Evolutionary conservation across 2,797 vertebrate genomes (phyloP).

Genomic region (Geotrypetes seraphini): DNA sequence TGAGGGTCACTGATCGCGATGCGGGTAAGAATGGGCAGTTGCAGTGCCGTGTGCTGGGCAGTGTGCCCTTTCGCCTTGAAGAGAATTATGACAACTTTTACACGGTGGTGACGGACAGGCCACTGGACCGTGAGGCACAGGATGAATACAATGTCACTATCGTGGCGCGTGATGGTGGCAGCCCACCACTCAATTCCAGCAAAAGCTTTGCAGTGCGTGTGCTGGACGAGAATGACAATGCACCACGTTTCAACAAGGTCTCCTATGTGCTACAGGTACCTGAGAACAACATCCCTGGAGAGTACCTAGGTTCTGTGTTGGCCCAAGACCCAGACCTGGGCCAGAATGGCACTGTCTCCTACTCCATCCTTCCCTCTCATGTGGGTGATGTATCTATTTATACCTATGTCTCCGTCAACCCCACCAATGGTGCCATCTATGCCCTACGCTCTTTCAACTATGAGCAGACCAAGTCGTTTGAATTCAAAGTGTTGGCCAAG

Average conservation of each 20-base stretch:
- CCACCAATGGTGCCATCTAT: slow-evolving; percentile 93
- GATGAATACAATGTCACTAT: slow-evolving; percentile 96
- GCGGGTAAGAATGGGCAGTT: slow-evolving; percentile 92
- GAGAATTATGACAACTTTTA: slow-evolving; percentile 97
- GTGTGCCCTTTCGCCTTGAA: slow-evolving; percentile 87
- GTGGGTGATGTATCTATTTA: slow-evolving; percentile 94
- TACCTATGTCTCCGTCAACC: slow-evolving; percentile 95
- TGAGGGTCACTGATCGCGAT: slow-evolving; percentile 92
- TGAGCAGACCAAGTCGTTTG: slow-evolving; percentile 94
- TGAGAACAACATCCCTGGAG: slow-evolving; percentile 96
- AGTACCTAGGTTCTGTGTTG: slow-evolving; percentile 89
- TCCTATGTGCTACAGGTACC: slow-evolving; percentile 91
- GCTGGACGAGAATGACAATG: slow-evolving; percentile 94
- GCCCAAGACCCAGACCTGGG: slow-evolving; percentile 93
- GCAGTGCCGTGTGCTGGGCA: slow-evolving; percentile 84
- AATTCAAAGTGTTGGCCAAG: slow-evolving; percentile 91
- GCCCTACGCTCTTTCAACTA: slow-evolving; percentile 96
- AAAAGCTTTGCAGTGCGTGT: slow-evolving; percentile 93
- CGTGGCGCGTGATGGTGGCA: slow-evolving; percentile 88
- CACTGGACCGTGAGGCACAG: slow-evolving; percentile 84
- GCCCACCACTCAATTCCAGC: slow-evolving; percentile 86
- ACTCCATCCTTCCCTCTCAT: slow-evolving; percentile 87
- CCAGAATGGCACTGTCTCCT: slow-evolving; percentile 92
- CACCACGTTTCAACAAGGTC: slow-evolving; percentile 86
- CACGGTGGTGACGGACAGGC: slow-evolving; percentile 89